Percentiles rank a stretch among this genome's conserved stretches.
These are phyloP conservation scores for Pararge aegeria DNA, from an alignment of 1,140 invertebrate species.

Conservation along the genomic window DNA sequence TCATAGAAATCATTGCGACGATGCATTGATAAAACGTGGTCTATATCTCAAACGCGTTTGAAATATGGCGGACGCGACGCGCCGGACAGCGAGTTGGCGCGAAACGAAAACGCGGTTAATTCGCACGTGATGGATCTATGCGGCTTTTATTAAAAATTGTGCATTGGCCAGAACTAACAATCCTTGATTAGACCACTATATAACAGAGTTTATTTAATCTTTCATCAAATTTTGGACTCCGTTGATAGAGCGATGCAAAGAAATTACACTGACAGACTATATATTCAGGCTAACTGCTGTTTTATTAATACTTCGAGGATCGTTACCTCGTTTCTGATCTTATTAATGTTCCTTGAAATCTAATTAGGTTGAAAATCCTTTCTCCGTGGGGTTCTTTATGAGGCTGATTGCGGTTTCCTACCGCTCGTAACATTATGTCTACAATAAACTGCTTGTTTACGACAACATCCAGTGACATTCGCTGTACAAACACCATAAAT, in stretches of 20 bases:
- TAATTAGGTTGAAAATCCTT: conserved; percentile 34
- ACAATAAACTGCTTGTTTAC: conserved; percentile 60
- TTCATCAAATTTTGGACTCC: not conserved
- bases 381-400: conserved; percentile 38
- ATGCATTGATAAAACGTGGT: conserved; percentile 76
- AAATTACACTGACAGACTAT: conserved; percentile 13
- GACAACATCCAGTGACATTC: conserved; percentile 53
- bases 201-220: conserved; percentile 3
- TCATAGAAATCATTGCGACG: conserved; percentile 74
- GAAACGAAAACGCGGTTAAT: conserved; percentile 58
- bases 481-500: conserved; percentile 74
- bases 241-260: conserved; percentile 2
- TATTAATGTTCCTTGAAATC: conserved; percentile 34
- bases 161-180: conserved; percentile 19
- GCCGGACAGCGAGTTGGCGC: conserved; percentile 66
- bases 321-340: conserved; percentile 33
- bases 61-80: conserved; percentile 69
- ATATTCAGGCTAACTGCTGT: conserved; percentile 18
- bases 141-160: conserved; percentile 31
- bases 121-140: conserved; percentile 68
- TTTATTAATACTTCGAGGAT: conserved; percentile 21
- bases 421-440: conserved; percentile 47
- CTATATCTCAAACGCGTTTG: conserved; percentile 71
- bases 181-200: conserved; percentile 15
- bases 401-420: conserved; percentile 46